Base-by-base conservation (phyloP, 2,888 invertebrate species). In the Germaria angustata region DNA sequence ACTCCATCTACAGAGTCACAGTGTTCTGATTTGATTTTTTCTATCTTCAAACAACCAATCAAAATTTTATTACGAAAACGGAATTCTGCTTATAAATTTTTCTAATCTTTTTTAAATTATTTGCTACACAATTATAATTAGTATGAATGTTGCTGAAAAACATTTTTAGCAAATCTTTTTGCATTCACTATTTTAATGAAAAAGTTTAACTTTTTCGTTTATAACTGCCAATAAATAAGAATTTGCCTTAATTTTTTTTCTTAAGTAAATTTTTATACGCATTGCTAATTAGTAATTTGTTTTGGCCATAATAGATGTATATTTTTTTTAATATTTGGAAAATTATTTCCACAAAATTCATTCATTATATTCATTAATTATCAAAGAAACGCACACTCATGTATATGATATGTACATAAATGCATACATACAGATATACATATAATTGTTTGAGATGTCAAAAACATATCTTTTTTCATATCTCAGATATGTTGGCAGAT, bases 211-310 rank as follows among this genome's bases (percentile, higher is more conserved):
- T 41, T 63, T 55, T 65, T 61, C 20, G 3, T 66, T 55, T 17
- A 34, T 53, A 44, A 44, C 11, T 57, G 34, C 44, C 44, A 55
- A 46, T 28, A 72, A 61, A 61, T 24, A 57, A 55, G 20, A 59
- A 17, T 61, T 61, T 51, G 22, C 17, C 6, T 66, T 8, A 34
- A n/a, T n/a, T n/a, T 44, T 32, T 55, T 65, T 44, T 53, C 9
- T 13, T 32, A 28, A 36, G 15, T 22, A 1, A 24, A 28, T 51
- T 63, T 73, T 61, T 41, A 6, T 39, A 41, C n/a, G 65, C 55
- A 49, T 44, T 17, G n/a, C 39, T 72, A 66, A 69, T 69, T 51
- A 32, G 22, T 69, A 77, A 72, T 79, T 78, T 71, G 71, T n/a
- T 57, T 71, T 65, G 49, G 39, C 55, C 49, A 65, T 73, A 49